phyloP scores from a whole-genome alignment of 1,140 invertebrate species.

The Calosoma granatense region DNA sequence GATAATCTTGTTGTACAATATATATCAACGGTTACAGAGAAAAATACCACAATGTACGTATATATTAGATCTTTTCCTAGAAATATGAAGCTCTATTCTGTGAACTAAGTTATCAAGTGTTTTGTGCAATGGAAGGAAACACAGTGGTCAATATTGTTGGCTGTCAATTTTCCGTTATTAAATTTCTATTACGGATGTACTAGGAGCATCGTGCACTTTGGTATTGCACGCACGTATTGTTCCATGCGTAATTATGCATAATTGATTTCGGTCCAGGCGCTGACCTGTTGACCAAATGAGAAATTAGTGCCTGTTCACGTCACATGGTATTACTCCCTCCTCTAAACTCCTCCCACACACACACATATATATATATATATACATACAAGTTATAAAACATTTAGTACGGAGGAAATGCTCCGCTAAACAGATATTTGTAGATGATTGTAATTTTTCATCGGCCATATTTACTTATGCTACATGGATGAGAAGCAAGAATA shows the following conservation, averaged over 20 bases:
- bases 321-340: too few species aligned
- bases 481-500: background rate
- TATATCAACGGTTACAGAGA: too few species aligned
- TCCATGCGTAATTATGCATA: conserved; percentile 6
- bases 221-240: conserved; percentile 7
- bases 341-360: background rate
- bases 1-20: too few species aligned
- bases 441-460: too few species aligned
- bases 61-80: too few species aligned
- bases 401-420: too few species aligned
- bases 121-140: too few species aligned
- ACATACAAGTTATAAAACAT: background rate
- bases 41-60: too few species aligned
- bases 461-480: background rate
- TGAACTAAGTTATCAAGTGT: too few species aligned
- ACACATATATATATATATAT: background rate
- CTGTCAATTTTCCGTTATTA: conserved; percentile 6
- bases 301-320: background rate
- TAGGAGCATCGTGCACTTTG: background rate
- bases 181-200: background rate
- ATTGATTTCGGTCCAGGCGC: conserved; percentile 2
- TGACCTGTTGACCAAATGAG: conserved; percentile 8
- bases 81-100: too few species aligned
- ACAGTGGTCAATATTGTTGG: background rate
- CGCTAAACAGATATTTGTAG: too few species aligned